Conservation (phyloP, 2,797 vertebrate genomes). For the Sebastes itinus region DNA sequence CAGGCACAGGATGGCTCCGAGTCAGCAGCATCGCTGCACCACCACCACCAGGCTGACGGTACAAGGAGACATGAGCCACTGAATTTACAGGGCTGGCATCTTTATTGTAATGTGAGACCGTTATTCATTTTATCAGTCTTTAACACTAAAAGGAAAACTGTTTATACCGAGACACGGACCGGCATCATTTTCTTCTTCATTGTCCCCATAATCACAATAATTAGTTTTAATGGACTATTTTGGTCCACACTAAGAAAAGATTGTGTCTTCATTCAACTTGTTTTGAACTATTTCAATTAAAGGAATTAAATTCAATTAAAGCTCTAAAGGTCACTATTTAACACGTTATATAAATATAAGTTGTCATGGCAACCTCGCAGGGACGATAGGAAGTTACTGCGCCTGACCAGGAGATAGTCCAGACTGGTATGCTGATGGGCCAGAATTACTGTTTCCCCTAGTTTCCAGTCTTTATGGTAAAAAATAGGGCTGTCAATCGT, state of each 20-base stretch:
- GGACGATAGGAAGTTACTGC: background rate
- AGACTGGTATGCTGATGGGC: background rate
- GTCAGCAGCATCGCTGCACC: conserved; percentile 13
- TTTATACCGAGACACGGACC: background rate
- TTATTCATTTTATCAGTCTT: background rate
- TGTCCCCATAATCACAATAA: background rate
- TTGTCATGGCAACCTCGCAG: background rate
- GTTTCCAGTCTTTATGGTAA: background rate
- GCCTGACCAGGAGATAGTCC: background rate
- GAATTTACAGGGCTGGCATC: background rate
- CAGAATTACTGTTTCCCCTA: background rate
- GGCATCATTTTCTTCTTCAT: background rate
- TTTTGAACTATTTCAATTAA: background rate
- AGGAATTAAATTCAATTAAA: background rate
- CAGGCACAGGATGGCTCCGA: background rate
- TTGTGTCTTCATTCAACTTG: background rate
- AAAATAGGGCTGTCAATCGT: no score
- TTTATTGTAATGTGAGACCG: background rate
- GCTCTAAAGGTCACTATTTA: background rate
- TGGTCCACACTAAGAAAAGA: background rate
- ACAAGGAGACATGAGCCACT: background rate
- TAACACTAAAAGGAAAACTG: background rate
- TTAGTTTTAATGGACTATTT: background rate
- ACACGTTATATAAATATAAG: background rate
- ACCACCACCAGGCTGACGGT: background rate